A percentile compares a stretch with the other conserved stretches of the same genome.
Evolutionary conservation across 2,888 invertebrate species (phyloP).

Genomic region (Drosophila falleni): DNA sequence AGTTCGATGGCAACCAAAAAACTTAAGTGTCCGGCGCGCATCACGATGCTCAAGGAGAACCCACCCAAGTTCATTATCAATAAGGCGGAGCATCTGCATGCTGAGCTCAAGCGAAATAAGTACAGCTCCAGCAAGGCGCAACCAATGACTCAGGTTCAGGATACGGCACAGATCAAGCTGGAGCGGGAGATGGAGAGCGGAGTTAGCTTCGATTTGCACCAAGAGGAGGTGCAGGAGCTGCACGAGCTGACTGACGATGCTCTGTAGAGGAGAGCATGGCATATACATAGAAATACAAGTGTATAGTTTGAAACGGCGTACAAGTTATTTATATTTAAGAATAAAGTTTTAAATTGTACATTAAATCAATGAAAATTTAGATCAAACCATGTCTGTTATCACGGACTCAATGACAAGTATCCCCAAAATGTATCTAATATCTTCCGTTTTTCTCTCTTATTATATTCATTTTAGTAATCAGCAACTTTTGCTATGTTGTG

Average conservation of each 20-base stretch:
- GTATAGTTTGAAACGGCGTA: constrained; percentile 29
- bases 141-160: constrained; percentile 39
- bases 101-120: constrained; percentile 85
- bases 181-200: constrained; percentile 69
- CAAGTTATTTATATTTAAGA: constrained; percentile 20
- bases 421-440: background rate
- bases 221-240: constrained; percentile 62
- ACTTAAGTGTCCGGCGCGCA: constrained; percentile 85
- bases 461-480: constrained; percentile 15
- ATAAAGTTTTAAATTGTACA: constrained; percentile 24
- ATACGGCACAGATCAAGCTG: constrained; percentile 63
- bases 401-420: background rate
- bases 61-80: constrained; percentile 85
- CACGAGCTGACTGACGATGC: constrained; percentile 60
- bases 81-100: constrained; percentile 85
- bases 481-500: constrained; percentile 58
- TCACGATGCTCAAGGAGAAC: constrained; percentile 84
- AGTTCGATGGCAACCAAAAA: constrained; percentile 86
- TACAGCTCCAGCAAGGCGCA: constrained; percentile 82
- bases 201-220: constrained; percentile 70
- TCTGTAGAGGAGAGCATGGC: constrained; percentile 38
- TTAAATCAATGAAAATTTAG: background rate
- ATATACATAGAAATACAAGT: constrained; percentile 49
- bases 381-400: background rate
- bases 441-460: background rate